Evolutionary conservation across 2,888 invertebrate species (phyloP).

Genomic region (Scaptomyza flava): DNA sequence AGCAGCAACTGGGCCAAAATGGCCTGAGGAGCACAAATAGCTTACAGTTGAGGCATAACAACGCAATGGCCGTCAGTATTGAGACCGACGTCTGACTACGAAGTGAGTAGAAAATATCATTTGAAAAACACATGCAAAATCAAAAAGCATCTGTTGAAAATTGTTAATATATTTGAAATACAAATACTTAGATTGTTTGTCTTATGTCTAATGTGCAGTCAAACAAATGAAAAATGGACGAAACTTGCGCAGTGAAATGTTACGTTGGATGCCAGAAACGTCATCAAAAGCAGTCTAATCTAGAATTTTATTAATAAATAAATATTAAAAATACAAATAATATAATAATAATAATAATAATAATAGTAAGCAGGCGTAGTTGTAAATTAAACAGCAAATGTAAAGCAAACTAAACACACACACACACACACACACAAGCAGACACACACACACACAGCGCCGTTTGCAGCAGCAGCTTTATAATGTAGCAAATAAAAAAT

Average conservation of each 20-base stretch:
- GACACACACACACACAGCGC: constrained; percentile 37
- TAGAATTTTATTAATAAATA: constrained; percentile 75
- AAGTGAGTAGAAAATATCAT: constrained; percentile 86
- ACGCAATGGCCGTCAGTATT: constrained; percentile 93
- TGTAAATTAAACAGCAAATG: constrained; percentile 71
- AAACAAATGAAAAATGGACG: constrained; percentile 84
- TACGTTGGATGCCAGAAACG: constrained; percentile 85
- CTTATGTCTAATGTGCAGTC: constrained; percentile 62
- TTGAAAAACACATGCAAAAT: not conserved
- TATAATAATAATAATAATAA: constrained; percentile 49
- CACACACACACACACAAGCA: constrained; percentile 35
- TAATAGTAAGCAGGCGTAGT: constrained; percentile 75
- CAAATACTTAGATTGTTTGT: not conserved
- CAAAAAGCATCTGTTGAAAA: constrained; percentile 24
- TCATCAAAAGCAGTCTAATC: constrained; percentile 84
- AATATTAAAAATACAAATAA: constrained; percentile 61
- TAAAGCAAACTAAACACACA: constrained; percentile 54
- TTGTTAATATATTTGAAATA: not conserved
- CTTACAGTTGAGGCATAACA: constrained; percentile 87
- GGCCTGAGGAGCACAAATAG: constrained; percentile 77
- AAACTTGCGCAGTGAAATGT: constrained; percentile 85
- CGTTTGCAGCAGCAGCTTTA: constrained; percentile 58
- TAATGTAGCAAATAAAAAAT: constrained; percentile 40
- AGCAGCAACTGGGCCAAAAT: constrained; percentile 71
- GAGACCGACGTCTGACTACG: constrained; percentile 98